These are phyloP conservation scores for Amphipyra berbera DNA, from an alignment of 2,888 invertebrate species.

Conservation along the genomic window DNA sequence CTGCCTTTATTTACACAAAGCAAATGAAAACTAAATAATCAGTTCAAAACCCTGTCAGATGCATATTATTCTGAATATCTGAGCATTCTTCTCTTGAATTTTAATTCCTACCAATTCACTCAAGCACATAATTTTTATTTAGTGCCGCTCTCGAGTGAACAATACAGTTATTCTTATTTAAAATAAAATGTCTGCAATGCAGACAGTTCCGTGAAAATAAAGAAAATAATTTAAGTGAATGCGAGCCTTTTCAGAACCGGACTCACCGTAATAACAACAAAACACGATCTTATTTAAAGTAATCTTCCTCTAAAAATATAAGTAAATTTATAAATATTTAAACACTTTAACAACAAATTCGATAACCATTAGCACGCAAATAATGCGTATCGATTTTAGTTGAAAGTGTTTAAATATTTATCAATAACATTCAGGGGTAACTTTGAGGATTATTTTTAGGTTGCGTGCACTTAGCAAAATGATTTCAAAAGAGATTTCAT, in stretches of 20 bases:
- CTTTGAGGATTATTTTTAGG: constrained; percentile 39
- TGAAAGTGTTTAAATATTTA: constrained; percentile 7
- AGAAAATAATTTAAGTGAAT: constrained; percentile 68
- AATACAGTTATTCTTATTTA: constrained; percentile 69
- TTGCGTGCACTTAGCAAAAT: constrained; percentile 43
- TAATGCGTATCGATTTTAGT: constrained; percentile 1
- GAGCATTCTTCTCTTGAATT: constrained; percentile 42
- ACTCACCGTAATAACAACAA: constrained; percentile 52
- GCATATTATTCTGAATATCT: constrained; percentile 3
- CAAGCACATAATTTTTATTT: constrained; percentile 52
- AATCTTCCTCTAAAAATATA: not conserved
- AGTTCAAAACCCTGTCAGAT: constrained; percentile 8
- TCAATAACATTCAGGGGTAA: constrained; percentile 21
- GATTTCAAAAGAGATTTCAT: constrained; percentile 50
- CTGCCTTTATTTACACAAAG: constrained; percentile 11
- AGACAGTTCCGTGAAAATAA: constrained; percentile 65
- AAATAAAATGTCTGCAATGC: constrained; percentile 73
- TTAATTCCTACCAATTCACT: constrained; percentile 40
- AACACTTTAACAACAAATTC: too few relatives aligned
- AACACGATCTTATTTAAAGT: constrained; percentile 43
- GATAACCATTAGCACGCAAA: not conserved
- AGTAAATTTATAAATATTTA: not conserved
- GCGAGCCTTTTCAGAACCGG: constrained; percentile 59
- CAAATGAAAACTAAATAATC: constrained; percentile 1
- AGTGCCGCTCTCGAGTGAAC: constrained; percentile 59